Conservation (phyloP, 2,113 vertebrate species). For the Scophthalmus maximus region DNA sequence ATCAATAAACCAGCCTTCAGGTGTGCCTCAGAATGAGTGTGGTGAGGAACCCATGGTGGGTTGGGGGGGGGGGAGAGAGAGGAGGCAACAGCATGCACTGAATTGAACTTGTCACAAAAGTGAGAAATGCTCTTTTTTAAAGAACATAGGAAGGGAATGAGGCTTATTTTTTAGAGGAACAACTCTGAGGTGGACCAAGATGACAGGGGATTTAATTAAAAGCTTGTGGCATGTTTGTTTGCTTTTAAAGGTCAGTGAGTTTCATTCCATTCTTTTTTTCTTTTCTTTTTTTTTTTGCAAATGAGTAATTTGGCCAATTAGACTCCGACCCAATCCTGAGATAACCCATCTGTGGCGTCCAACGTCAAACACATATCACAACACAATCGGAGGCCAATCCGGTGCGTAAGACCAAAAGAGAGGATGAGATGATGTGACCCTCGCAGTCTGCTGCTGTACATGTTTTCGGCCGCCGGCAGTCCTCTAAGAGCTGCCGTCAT, state of each 20-base stretch:
- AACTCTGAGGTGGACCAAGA: slow-evolving; percentile 8
- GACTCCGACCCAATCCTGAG: neutral
- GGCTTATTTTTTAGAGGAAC: slow-evolving; percentile 2
- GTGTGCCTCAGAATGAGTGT: slow-evolving; percentile 26
- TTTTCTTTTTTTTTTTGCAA: slow-evolving; percentile 17
- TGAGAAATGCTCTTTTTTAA: slow-evolving; percentile 20
- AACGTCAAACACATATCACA: slow-evolving; percentile 44
- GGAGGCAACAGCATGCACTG: slow-evolving; percentile 13
- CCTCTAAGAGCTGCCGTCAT: slow-evolving; percentile 59
- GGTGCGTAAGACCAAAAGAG: slow-evolving; percentile 14
- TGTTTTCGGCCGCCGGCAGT: slow-evolving; percentile 35
- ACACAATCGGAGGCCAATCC: slow-evolving; percentile 19
- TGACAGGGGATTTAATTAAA: slow-evolving; percentile 14
- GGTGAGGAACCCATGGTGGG: slow-evolving; percentile 35
- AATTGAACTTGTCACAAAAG: slow-evolving; percentile 1
- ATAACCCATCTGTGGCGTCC: slow-evolving; percentile 16
- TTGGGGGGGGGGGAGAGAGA: no score
- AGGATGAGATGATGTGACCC: slow-evolving; percentile 31
- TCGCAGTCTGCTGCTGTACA: slow-evolving; percentile 41
- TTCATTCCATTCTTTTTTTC: slow-evolving; percentile 34
- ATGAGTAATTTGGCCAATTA: slow-evolving; percentile 36
- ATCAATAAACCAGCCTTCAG: slow-evolving; percentile 52
- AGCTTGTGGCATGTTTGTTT: neutral
- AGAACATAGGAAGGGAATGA: neutral
- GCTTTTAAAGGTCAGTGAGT: slow-evolving; percentile 46